Conservation (phyloP, 2,888 invertebrate species). For the Carcina quercana region DNA sequence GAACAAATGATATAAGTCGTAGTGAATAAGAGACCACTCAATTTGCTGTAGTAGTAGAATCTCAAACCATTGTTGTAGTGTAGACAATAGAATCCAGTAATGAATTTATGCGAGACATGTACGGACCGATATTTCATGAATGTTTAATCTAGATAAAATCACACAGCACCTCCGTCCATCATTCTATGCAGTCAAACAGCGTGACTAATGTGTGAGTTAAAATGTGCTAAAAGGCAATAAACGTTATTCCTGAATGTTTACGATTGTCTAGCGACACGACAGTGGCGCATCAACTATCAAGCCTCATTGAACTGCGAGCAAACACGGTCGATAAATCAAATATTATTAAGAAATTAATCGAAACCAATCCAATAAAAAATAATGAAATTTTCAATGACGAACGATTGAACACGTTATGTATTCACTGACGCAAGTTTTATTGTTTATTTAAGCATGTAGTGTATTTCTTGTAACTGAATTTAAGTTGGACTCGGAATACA, state of each 20-base stretch:
- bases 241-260: conserved; percentile 49
- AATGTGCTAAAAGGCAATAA: conserved; percentile 49
- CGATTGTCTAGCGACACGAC: conserved; percentile 56
- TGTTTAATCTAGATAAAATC: no score
- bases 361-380: conserved; percentile 37
- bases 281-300: conserved; percentile 63
- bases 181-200: conserved; percentile 22
- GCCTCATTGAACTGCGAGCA: conserved; percentile 65
- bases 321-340: conserved; percentile 49
- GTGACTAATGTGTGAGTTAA: conserved; percentile 39
- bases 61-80: no score
- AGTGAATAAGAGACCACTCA: no score
- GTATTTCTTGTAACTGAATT: no score
- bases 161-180: no score
- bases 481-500: no score
- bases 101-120: no score
- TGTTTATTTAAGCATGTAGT: no score
- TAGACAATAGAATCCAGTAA: no score
- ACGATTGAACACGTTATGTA: conserved; percentile 29
- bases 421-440: conserved; percentile 42
- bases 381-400: conserved; percentile 25
- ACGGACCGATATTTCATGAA: no score
- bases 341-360: conserved; percentile 47
- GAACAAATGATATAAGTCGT: no score
- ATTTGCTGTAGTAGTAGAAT: no score